Evolutionary conservation across 2,113 vertebrate genomes (phyloP).

Genomic region (Chunga burmeisteri): DNA sequence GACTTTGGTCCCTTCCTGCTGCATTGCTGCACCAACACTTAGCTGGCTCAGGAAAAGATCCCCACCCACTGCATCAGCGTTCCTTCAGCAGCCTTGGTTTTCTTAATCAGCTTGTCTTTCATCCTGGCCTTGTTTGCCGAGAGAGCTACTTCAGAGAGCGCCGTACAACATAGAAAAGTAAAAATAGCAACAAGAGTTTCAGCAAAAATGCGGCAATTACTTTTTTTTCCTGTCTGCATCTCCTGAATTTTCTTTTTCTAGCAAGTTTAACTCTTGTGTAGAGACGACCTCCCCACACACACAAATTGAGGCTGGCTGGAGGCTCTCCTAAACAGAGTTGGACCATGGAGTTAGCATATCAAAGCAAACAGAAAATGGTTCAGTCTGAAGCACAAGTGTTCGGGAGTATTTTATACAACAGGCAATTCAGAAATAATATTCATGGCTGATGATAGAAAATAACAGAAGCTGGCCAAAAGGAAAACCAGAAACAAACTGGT

Average conservation of each 20-base stretch:
- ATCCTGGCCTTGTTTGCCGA: conserved; percentile 49
- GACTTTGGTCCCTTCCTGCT: background rate
- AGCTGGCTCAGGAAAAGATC: background rate
- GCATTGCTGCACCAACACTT: background rate
- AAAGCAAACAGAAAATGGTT: background rate
- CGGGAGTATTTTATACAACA: background rate
- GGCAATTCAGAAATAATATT: background rate
- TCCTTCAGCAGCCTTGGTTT: conserved; percentile 38
- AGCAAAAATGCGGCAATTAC: conserved; percentile 13
- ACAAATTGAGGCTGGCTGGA: background rate
- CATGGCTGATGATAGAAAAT: background rate
- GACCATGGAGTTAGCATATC: background rate
- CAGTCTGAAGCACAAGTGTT: background rate
- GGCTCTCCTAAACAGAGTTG: background rate
- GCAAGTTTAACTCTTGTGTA: background rate
- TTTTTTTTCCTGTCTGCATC: background rate
- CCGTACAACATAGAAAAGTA: background rate
- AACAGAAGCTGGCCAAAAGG: background rate
- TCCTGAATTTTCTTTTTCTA: conserved; percentile 9
- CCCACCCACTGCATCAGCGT: background rate
- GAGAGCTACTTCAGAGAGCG: conserved; percentile 44
- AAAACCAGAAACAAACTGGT: background rate
- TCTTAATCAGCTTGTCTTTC: conserved; percentile 56
- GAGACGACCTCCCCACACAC: background rate
- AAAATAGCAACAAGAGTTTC: conserved; percentile 50